Percentiles rank a stretch among this genome's conserved stretches.
Evolutionary conservation across 2,113 vertebrate species (phyloP).

Genomic region (Ancistrus triradiatus): DNA sequence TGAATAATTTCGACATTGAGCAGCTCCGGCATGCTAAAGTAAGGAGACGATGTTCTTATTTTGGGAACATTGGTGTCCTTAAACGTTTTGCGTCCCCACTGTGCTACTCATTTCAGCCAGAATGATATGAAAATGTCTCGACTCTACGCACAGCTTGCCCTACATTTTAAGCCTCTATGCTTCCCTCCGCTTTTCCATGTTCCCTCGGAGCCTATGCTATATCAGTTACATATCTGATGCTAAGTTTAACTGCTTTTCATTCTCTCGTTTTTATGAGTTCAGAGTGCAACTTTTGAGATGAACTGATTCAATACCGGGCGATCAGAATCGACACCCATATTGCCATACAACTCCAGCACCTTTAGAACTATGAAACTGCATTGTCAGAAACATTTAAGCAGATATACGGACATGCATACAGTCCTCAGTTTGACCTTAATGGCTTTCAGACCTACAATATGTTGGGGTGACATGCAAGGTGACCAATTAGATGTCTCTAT

Average conservation of each 20-base stretch:
- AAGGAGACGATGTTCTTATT: conserved; percentile 73
- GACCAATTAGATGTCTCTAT: no score
- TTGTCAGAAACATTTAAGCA: no score
- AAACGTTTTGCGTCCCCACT: conserved; percentile 51
- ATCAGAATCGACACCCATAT: no score
- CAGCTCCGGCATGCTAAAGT: conserved; percentile 65
- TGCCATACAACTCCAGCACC: no score
- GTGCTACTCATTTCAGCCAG: not conserved
- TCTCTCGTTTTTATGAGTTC: no score
- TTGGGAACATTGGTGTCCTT: conserved; percentile 46
- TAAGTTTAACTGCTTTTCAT: not conserved
- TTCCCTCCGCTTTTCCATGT: conserved; percentile 21
- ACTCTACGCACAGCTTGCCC: conserved; percentile 25
- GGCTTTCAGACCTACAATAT: no score
- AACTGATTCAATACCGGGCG: no score
- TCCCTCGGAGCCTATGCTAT: not conserved
- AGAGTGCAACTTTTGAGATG: no score
- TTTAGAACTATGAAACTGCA: no score
- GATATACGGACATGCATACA: no score
- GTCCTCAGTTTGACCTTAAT: no score
- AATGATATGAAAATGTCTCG: conserved; percentile 56
- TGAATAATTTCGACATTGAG: conserved; percentile 76
- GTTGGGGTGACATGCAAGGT: no score
- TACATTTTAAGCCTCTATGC: conserved; percentile 14
- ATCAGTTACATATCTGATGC: not conserved